Base-by-base conservation (phyloP, 2,113 vertebrate genomes). In the Osmerus mordax region DNA sequence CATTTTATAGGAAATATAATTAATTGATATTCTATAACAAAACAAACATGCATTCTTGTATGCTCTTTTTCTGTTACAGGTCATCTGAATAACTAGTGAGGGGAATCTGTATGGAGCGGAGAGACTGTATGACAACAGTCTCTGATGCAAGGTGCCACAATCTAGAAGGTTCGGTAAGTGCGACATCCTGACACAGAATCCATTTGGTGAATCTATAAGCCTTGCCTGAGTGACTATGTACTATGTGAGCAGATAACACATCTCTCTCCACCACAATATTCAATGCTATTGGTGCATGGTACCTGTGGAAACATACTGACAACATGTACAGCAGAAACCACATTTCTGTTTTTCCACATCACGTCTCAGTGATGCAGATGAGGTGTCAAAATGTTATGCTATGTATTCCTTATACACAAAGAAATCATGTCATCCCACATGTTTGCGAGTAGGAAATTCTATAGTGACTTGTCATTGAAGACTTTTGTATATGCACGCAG, bases 201-300 rank as follows among this genome's bases (percentile, higher is more conserved):
- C 77, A 84, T 88, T 87, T 77, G 74, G 83, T 79, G 81, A 83
- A 89, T 87, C 87, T 84, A 83, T 86, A 87, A 87, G 85, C 79
- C 32, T 74, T 89, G 86, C 79, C 84, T 86, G 80, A 87, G 80
- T 84, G 81, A 85, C 71, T 84, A 60, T 87, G 86, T 81, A 78
- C 81, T 83, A 80, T 89, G 79, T 81, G 79, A 89, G 78, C 81
- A 87, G 87, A 89, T 86, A 84, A 78, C 14, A 18, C 32, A 59
- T 54, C 67, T 32, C 56, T 60, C 19, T 47, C 55, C 47, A 68
- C 69, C 81, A 23, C 70, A 80, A 83, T 83, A 84, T 81, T 72
- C 70, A 72, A 67, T 75, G 74, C 78, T 78, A 82, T 62, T 79
- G 86, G 78, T 79, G 79, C 84, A 83, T 76, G 77, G 58, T 86